Conservation (phyloP, 2,113 vertebrate genomes). For the Anser brachyrhynchus region DNA sequence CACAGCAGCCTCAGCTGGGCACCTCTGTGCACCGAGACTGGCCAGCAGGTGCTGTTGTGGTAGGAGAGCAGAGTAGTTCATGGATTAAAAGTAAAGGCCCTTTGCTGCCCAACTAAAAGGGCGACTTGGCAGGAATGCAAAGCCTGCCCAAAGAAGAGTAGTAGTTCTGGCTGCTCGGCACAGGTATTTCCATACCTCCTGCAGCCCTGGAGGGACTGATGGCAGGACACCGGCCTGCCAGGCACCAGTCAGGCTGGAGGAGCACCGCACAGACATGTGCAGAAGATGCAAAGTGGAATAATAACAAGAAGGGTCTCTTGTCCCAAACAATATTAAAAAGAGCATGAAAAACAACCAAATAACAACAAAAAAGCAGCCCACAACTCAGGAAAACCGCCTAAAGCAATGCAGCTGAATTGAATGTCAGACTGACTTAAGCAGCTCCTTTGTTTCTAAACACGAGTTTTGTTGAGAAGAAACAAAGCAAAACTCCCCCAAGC, state of each 20-base stretch:
- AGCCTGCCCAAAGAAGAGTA: not conserved
- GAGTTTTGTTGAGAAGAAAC: not conserved
- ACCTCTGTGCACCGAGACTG: not conserved
- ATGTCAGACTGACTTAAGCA: not conserved
- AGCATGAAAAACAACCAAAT: not conserved
- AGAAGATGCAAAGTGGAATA: not conserved
- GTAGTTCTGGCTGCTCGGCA: not conserved
- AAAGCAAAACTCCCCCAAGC: not conserved
- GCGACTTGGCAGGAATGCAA: not conserved
- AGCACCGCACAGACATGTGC: not conserved
- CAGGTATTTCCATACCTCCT: not conserved
- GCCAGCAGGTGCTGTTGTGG: not conserved
- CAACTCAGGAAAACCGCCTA: not conserved
- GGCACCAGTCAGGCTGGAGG: accelerated
- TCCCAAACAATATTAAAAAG: not conserved
- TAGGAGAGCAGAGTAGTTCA: too few relatives aligned
- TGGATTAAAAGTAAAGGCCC: too few relatives aligned
- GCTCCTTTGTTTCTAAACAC: not conserved
- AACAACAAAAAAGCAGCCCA: not conserved
- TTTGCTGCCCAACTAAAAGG: not conserved
- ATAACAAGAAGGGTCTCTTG: not conserved
- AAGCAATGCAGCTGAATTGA: not conserved
- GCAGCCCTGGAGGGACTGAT: not conserved
- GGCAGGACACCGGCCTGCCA: accelerated
- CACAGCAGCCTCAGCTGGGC: not conserved